phyloP scores from a whole-genome alignment of 2,113 vertebrate species.

The Camelus bactrianus region DNA sequence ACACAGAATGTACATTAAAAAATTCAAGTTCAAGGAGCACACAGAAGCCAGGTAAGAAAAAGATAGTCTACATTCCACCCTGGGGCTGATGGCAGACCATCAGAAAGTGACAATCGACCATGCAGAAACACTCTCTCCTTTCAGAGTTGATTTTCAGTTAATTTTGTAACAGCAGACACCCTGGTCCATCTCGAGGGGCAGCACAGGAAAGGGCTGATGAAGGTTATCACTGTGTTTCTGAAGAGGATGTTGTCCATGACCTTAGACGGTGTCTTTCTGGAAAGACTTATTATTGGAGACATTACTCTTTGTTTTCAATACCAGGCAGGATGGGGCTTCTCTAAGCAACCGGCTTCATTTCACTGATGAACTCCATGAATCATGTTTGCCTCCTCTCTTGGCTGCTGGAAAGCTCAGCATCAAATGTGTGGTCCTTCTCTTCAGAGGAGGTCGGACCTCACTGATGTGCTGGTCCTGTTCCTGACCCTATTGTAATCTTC shows the following conservation, averaged over 20 bases:
- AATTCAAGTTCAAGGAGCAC: neutral
- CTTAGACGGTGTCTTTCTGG: slow-evolving; percentile 41
- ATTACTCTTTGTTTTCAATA: slow-evolving; percentile 68
- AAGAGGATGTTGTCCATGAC: slow-evolving; percentile 33
- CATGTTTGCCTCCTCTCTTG: neutral
- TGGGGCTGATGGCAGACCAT: neutral
- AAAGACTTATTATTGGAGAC: slow-evolving; percentile 73
- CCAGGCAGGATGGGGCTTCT: slow-evolving; percentile 55
- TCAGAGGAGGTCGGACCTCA: neutral
- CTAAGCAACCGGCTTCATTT: slow-evolving; percentile 56
- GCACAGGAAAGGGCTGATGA: neutral
- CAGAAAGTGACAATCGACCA: slow-evolving; percentile 3
- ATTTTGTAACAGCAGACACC: neutral
- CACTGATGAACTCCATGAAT: slow-evolving; percentile 72
- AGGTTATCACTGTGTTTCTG: slow-evolving; percentile 24
- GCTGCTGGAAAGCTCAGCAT: neutral
- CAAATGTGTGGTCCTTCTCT: neutral
- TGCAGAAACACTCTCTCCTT: neutral
- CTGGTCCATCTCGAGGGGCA: neutral
- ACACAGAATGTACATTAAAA: neutral
- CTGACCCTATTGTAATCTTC: neutral
- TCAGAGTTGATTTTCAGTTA: slow-evolving; percentile 62
- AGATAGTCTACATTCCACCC: neutral
- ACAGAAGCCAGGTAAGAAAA: neutral
- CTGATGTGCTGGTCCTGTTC: neutral